phyloP scores from a whole-genome alignment of 2,113 vertebrate species.

The Gyps fulvus region DNA sequence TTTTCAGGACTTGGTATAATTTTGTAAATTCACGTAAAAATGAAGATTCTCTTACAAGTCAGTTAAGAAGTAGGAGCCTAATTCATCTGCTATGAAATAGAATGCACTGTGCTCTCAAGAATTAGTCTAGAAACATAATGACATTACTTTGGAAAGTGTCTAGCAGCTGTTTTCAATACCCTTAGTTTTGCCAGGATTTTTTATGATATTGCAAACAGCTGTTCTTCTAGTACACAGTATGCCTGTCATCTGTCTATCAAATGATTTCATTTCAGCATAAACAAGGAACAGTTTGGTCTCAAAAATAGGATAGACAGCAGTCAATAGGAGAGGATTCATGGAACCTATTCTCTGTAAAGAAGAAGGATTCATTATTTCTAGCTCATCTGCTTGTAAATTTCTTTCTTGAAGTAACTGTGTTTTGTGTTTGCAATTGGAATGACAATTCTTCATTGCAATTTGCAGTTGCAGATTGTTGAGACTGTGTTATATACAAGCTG shows the following conservation, averaged over 20 bases:
- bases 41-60: background rate
- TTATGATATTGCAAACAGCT: slow-evolving; percentile 16
- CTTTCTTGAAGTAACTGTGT: background rate
- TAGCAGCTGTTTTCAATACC: slow-evolving; percentile 7
- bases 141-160: background rate
- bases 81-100: background rate
- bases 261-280: background rate
- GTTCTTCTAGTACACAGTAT: background rate
- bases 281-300: background rate
- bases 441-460: background rate
- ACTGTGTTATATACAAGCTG: background rate
- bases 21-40: background rate
- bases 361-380: background rate
- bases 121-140: background rate
- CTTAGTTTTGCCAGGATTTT: background rate
- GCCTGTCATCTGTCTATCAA: slow-evolving; percentile 23
- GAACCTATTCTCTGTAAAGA: background rate
- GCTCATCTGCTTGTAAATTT: background rate
- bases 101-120: background rate
- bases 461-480: background rate
- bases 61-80: background rate
- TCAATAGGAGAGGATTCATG: background rate
- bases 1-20: background rate
- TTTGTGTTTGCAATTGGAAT: background rate
- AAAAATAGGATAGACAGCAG: background rate